Percentiles rank a stretch among this genome's conserved stretches.
Evolutionary conservation across 1,140 invertebrate species (phyloP).

Genomic region (Drosophila aff.): DNA sequence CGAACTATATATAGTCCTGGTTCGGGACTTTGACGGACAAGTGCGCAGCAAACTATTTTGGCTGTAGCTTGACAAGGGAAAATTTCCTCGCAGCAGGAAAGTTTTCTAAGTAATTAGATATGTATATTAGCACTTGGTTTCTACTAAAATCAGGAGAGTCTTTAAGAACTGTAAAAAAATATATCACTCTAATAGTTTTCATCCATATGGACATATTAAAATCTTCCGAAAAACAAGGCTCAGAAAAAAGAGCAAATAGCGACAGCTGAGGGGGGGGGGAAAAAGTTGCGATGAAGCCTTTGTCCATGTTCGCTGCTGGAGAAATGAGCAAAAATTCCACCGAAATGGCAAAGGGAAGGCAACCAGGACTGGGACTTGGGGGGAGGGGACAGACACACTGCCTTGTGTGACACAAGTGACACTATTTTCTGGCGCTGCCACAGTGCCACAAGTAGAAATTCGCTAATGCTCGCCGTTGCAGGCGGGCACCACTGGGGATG

Average conservation of each 20-base stretch:
- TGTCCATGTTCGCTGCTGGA: constrained; percentile 45
- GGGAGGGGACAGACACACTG: constrained; percentile 8
- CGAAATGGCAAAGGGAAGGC: constrained; percentile 31
- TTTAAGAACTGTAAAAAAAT: not conserved
- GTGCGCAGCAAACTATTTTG: constrained; percentile 15
- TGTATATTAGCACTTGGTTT: not conserved
- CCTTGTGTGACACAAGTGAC: constrained; percentile 59
- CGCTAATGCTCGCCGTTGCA: constrained; percentile 60
- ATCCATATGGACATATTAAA: constrained; percentile 49
- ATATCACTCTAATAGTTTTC: constrained; percentile 31
- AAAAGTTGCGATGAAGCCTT: constrained; percentile 25
- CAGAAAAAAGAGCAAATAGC: constrained; percentile 1
- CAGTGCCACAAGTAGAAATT: constrained; percentile 60
- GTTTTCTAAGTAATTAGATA: not conserved
- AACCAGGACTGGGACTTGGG: not conserved
- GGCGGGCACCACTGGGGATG: constrained; percentile 52
- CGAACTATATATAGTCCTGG: constrained; percentile 9
- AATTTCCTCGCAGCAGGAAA: not conserved
- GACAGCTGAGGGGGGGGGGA: not conserved
- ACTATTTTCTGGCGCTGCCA: constrained; percentile 54
- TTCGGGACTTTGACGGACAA: constrained; percentile 1
- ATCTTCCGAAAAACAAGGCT: constrained; percentile 7
- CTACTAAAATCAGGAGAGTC: not conserved
- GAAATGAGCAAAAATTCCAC: constrained; percentile 53
- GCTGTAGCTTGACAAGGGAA: not conserved